Evolutionary conservation across 2,797 vertebrate species (phyloP), one percentile per base, ranked within the genome.

Genomic region (Triplophysa bombifrons): DNA sequence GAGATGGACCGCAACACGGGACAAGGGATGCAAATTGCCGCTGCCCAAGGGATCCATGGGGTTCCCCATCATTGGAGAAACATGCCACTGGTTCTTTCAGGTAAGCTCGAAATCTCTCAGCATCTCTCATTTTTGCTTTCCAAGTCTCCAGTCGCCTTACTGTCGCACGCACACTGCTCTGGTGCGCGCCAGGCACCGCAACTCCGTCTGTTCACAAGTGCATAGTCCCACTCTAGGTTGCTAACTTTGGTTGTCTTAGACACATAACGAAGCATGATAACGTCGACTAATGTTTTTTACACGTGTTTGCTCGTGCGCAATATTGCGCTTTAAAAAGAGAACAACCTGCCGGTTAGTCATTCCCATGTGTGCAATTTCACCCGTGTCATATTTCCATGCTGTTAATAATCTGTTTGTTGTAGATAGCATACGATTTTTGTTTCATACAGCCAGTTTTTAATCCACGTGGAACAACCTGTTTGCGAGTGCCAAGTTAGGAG

Each of bases 11-110:
- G 95, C 96, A 76, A 97, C 96, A 86, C 95, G 97, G 84, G 97
- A 98, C 92, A 97, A 96, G 90, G 95, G 91, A 94, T 97, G 96
- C 95, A 96, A 96, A 87, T 91, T 98, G 72, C 97, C 97, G 73
- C 96, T 98, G 92, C 97, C 97, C 51, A 96, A 96, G 85, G 97
- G 97, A 84, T 98, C 96, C 88, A 98, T 98, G 97, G 97, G 97
- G 84, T 97, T 98, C 93, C 97, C 97, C 75, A 92, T 98, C 88
- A 94, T 98, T 90, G 97, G 97, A 83, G 97, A 98, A 90, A 98
- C 97, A 79, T 97, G 96, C 93, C 97, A 98, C 94, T 98, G 97
- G 97, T 92, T 98, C 74, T 90, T 98, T 75, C 96, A 98, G 97
- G 97, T 98, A 96, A 96, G 95, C 76, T 83, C 73, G 67, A 66